phyloP scores from a whole-genome alignment of 2,888 invertebrate genomes.

The Seladonia tumulorum region DNA sequence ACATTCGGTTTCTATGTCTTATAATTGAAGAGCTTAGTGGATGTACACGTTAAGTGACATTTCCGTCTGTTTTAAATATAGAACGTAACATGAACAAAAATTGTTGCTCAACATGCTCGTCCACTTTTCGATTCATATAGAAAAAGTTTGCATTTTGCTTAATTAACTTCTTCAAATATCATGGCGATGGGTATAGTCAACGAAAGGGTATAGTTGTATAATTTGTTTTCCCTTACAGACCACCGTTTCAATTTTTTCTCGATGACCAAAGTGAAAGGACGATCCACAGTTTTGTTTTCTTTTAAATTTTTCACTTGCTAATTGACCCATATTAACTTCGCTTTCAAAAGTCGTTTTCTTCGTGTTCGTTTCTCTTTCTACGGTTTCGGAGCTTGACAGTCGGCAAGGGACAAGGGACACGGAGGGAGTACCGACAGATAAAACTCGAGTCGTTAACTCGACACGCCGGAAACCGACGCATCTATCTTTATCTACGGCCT shows the following conservation, averaged over 20 bases:
- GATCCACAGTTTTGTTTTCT: neutral
- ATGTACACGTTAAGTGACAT: too few species aligned
- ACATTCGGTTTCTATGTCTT: too few species aligned
- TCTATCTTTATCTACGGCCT: constrained; percentile 80
- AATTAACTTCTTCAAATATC: too few species aligned
- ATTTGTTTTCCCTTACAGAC: neutral
- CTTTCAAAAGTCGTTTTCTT: constrained; percentile 27
- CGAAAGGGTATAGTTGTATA: too few species aligned
- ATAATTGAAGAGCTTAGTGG: too few species aligned
- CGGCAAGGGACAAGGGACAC: constrained; percentile 40
- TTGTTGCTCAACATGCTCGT: too few species aligned
- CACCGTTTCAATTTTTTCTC: neutral
- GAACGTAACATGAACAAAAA: too few species aligned
- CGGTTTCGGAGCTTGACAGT: constrained; percentile 35
- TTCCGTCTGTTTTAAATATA: too few species aligned
- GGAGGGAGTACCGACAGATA: constrained; percentile 73
- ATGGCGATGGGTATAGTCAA: neutral
- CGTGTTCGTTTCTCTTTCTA: constrained; percentile 32
- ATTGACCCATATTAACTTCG: constrained; percentile 55
- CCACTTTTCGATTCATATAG: too few species aligned
- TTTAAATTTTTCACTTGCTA: neutral
- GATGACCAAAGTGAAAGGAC: neutral
- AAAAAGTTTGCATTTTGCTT: too few species aligned
- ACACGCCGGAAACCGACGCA: constrained; percentile 82
- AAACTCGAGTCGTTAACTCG: constrained; percentile 82